Base-by-base conservation (phyloP, 2,888 invertebrate species). In the Rugalucina vietnamica region DNA sequence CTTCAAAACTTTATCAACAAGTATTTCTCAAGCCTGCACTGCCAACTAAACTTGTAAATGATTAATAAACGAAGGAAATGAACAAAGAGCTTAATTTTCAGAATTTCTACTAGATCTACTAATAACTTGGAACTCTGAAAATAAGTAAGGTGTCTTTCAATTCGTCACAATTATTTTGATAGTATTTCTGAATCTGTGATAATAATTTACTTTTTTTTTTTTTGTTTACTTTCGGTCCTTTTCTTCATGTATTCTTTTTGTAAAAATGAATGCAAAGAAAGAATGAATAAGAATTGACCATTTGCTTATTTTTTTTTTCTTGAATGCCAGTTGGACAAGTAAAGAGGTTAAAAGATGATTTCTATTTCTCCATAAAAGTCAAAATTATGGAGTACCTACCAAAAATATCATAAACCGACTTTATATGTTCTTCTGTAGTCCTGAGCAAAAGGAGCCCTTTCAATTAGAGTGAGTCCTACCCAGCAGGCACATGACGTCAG, bases 171-270 rank as follows among this genome's bases (percentile, higher is more conserved):
- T 74, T 78, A 74, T 39, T 84, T 80, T 80, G 73, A 60, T 80
- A 84, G 84, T 84, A 84, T 84, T 84, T 84, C 65, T 37, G 14
- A 60, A 74, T 27, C 84, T 84, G 84, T 84, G 84, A 84, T 84
- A 84, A 39, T 60, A 18, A 73, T 77, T 76, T 81, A 76, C 76
- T 37, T 60, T 76, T 71, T 83, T 80, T 76, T 77, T 39, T 74
- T 74, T 71, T 76, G 60, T 82, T 69, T 27, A n/a, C 37, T 82
- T 77, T 54, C 27, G 70, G 70, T 50, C 71, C 21, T 50, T 72
- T 32, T 69, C 72, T 60, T 70, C 70, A 50, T 54, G 79, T 36
- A 76, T 8, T 75, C 49, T 54, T 50, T 77, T 60, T 76, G 76
- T 77, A 74, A 73, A 77, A 78, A 36, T 65, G 50, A 57, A 54